phyloP scores from a whole-genome alignment of 2,113 vertebrate genomes.

The Corydoras sp. region DNA sequence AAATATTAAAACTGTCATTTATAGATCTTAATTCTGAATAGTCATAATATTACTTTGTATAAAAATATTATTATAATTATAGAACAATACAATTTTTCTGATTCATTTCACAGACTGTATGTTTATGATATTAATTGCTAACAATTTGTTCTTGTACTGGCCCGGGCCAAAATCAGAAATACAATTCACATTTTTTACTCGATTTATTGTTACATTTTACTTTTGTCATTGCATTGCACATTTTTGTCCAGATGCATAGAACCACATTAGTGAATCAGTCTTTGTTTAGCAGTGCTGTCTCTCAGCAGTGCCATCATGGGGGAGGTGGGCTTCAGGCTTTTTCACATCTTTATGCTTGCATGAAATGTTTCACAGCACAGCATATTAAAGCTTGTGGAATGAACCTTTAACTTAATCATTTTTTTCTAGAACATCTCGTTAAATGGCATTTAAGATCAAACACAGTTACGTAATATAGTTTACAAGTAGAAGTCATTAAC shows the following conservation, averaged over 20 bases:
- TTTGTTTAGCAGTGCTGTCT: conserved; percentile 22
- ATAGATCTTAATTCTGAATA: too few species aligned
- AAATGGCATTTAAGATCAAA: conserved; percentile 27
- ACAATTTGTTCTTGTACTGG: too few species aligned
- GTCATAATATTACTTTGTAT: too few species aligned
- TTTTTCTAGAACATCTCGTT: not conserved
- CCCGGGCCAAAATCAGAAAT: too few species aligned
- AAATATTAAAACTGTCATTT: too few species aligned
- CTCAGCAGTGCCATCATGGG: conserved; percentile 6
- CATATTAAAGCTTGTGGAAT: conserved; percentile 11
- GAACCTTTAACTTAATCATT: too few species aligned
- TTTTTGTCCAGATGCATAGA: conserved; percentile 3
- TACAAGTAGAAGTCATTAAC: conserved; percentile 16
- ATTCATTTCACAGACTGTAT: too few species aligned
- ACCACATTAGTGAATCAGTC: conserved; percentile 19
- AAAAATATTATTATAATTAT: too few species aligned
- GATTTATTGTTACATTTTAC: too few species aligned
- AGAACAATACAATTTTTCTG: too few species aligned
- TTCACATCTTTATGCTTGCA: conserved; percentile 10
- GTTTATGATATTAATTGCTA: too few species aligned
- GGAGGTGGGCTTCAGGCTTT: conserved; percentile 16
- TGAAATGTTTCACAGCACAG: conserved; percentile 28
- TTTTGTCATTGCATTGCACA: conserved; percentile 1
- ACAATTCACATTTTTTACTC: too few species aligned
- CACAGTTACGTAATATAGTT: conserved; percentile 31